Conservation (phyloP, 2,888 invertebrate species). For the Pandemis cinnamomeana region DNA sequence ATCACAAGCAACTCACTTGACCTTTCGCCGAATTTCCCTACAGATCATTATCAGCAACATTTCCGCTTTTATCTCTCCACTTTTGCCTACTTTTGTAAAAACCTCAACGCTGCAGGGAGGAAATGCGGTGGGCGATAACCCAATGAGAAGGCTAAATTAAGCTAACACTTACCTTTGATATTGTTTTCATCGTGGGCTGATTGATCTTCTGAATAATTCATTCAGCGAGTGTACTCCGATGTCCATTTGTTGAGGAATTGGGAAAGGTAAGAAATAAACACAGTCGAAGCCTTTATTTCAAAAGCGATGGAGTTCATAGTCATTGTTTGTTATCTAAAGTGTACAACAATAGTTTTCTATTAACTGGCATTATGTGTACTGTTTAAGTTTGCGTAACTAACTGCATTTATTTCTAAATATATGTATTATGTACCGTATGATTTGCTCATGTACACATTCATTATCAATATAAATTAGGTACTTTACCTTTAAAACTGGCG, state of each 20-base stretch:
- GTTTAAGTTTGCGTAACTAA: no score
- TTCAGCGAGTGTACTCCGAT: conserved; percentile 6
- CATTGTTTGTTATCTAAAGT: no score
- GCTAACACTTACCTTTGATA: conserved; percentile 39
- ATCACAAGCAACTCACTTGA: conserved; percentile 22
- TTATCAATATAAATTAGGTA: no score
- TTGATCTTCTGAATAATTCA: conserved; percentile 36
- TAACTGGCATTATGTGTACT: no score
- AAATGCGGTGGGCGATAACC: conserved; percentile 3
- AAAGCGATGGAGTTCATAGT: conserved; percentile 1
- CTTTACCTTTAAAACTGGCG: no score
- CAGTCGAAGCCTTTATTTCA: conserved; percentile 38
- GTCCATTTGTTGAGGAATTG: conserved; percentile 27
- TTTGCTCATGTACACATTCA: no score
- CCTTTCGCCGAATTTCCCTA: conserved; percentile 23
- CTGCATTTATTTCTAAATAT: no score
- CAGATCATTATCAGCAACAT: conserved; percentile 30
- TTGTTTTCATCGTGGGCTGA: conserved; percentile 29
- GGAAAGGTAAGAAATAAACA: conserved; percentile 29
- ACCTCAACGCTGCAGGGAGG: neutral
- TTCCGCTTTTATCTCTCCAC: conserved; percentile 18
- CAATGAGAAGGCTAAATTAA: conserved; percentile 28
- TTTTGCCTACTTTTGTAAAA: conserved; percentile 26
- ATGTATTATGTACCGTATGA: no score
- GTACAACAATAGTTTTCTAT: no score